phyloP scores from a whole-genome alignment of 1,140 invertebrate genomes.

The Brachionus angularis region DNA sequence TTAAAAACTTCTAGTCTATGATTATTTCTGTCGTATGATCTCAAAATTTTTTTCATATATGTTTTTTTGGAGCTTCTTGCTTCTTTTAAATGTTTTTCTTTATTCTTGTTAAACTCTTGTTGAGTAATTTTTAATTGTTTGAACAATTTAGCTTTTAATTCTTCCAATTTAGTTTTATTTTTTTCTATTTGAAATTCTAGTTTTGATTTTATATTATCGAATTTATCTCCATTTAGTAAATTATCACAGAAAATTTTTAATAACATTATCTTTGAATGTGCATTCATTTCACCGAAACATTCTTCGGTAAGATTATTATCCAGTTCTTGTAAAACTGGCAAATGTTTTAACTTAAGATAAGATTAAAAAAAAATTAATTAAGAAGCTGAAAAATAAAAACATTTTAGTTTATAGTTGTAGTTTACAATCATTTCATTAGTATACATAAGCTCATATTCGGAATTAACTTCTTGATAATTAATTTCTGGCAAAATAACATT shows the following conservation, averaged over 20 bases:
- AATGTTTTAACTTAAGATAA: not conserved
- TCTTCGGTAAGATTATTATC: not conserved
- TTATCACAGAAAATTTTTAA: conserved; percentile 5
- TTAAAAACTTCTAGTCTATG: not conserved
- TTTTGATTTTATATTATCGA: not conserved
- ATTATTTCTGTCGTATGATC: not conserved
- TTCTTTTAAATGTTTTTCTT: not conserved
- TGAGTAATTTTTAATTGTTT: too few species aligned
- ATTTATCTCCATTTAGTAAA: not conserved
- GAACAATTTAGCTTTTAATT: not conserved
- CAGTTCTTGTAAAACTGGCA: not conserved
- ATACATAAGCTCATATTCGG: not conserved
- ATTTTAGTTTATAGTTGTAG: not conserved
- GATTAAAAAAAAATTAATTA: not conserved
- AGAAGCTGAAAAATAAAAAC: not conserved
- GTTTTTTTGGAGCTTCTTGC: too few species aligned
- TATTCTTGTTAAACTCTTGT: too few species aligned
- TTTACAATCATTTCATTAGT: not conserved
- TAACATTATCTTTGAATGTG: not conserved
- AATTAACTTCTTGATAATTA: not conserved
- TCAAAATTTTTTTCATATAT: not conserved
- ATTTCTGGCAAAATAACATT: not conserved
- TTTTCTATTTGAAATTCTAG: not conserved
- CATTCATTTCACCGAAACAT: not conserved
- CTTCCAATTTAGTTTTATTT: not conserved